These are phyloP conservation scores for Tryphoninae sp. DNA, from an alignment of 2,888 invertebrate genomes.

Conservation along the genomic window DNA sequence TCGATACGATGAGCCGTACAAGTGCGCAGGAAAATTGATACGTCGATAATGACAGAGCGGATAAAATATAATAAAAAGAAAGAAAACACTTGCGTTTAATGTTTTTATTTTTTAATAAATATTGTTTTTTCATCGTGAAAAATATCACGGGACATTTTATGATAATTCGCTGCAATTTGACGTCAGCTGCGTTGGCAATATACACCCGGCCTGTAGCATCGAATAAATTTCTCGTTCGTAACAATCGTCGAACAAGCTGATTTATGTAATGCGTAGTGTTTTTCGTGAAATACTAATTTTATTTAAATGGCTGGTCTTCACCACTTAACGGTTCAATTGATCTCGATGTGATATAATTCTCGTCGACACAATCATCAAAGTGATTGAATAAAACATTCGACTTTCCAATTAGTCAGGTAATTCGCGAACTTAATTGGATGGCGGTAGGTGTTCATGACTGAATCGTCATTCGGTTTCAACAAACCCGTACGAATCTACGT, in stretches of 20 bases:
- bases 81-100: no score
- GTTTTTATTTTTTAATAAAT: no score
- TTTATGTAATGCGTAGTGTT: background rate
- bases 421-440: constrained; percentile 23
- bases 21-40: background rate
- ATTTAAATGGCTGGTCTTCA: constrained; percentile 1
- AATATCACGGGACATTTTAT: no score
- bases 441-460: background rate
- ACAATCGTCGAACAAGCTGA: background rate
- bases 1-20: background rate
- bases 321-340: constrained; percentile 7
- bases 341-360: constrained; percentile 27
- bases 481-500: background rate
- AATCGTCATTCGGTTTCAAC: constrained; percentile 8
- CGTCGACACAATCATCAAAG: constrained; percentile 14
- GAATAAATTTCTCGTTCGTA: background rate
- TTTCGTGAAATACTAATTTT: constrained; percentile 4
- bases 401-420: constrained; percentile 34
- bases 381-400: constrained; percentile 32
- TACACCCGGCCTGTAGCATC: background rate
- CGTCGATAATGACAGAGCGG: background rate
- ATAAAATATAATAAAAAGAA: no score
- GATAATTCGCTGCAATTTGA: background rate
- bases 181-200: background rate
- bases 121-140: no score